phyloP scores from a whole-genome alignment of 1,140 invertebrate species.

The Chrysomallon squamiferum region DNA sequence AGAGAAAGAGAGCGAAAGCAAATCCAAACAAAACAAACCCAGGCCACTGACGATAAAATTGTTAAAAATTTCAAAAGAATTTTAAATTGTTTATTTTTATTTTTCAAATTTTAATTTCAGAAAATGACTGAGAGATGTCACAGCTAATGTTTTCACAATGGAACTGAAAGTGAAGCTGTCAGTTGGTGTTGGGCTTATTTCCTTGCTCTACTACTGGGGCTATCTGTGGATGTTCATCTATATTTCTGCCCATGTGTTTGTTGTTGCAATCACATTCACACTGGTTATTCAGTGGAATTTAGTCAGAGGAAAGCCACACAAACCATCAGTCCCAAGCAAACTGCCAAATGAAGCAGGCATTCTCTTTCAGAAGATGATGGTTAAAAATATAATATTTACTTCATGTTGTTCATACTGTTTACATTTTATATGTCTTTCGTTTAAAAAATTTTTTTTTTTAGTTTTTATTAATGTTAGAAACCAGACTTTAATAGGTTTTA shows the following conservation, averaged over 20 bases:
- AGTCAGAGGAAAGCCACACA: constrained; percentile 39
- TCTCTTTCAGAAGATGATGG: constrained; percentile 39
- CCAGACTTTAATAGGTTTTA: neutral
- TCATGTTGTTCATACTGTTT: neutral
- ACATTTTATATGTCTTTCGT: neutral
- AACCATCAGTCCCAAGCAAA: constrained; percentile 19
- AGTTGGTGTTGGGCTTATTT: constrained; percentile 5
- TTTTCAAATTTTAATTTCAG: too few relatives aligned
- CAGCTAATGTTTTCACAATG: too few relatives aligned
- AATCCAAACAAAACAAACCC: too few relatives aligned
- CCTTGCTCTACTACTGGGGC: constrained; percentile 19
- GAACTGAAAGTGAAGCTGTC: constrained; percentile 5
- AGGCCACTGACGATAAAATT: too few relatives aligned
- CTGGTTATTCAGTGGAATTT: constrained; percentile 35
- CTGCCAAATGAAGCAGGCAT: constrained; percentile 13
- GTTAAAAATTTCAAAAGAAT: too few relatives aligned
- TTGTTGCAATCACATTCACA: constrained; percentile 25
- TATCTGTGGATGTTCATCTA: constrained; percentile 17
- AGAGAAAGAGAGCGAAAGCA: too few relatives aligned
- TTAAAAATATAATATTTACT: constrained; percentile 6
- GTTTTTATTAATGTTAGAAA: constrained; percentile 3
- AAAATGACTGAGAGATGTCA: too few relatives aligned
- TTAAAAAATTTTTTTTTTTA: neutral
- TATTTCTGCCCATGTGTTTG: constrained; percentile 15
- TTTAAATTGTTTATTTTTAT: too few relatives aligned